These are phyloP conservation scores for Hartigia nigra DNA, from an alignment of 2,888 invertebrate genomes.

Conservation along the genomic window DNA sequence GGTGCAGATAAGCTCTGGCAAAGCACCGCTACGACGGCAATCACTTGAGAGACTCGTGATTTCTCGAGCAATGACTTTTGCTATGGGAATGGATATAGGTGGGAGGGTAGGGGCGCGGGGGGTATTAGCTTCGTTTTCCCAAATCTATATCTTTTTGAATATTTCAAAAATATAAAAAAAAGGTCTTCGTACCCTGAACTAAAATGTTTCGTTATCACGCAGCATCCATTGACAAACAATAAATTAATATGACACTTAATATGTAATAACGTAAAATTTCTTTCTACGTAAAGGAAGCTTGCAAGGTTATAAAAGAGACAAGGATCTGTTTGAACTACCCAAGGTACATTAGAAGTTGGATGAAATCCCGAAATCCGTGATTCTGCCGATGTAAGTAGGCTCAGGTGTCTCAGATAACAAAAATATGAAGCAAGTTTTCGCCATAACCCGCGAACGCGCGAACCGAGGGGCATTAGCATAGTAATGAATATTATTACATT, in stretches of 20 bases:
- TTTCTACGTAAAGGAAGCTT: neutral
- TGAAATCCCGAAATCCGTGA: constrained; percentile 16
- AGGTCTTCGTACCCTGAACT: neutral
- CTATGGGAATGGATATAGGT: neutral
- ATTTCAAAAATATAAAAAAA: neutral
- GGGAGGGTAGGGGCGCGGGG: no score
- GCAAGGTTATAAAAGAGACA: neutral
- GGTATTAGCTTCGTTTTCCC: neutral
- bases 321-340: neutral
- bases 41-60: constrained; percentile 32
- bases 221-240: neutral
- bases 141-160: neutral
- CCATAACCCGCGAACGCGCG: constrained; percentile 51
- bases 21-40: constrained; percentile 24
- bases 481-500: constrained; percentile 67
- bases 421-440: constrained; percentile 64
- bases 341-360: neutral
- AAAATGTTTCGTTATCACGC: neutral
- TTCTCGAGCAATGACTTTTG: constrained; percentile 24
- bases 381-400: constrained; percentile 37
- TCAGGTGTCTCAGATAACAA: constrained; percentile 59
- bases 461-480: constrained; percentile 59
- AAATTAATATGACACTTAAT: neutral
- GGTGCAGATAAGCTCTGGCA: constrained; percentile 44
- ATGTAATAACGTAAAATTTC: neutral